Percentiles rank a stretch among this genome's conserved stretches.
phyloP scores from a whole-genome alignment of 2,797 vertebrate genomes.

The Cheracebus regulus region DNA sequence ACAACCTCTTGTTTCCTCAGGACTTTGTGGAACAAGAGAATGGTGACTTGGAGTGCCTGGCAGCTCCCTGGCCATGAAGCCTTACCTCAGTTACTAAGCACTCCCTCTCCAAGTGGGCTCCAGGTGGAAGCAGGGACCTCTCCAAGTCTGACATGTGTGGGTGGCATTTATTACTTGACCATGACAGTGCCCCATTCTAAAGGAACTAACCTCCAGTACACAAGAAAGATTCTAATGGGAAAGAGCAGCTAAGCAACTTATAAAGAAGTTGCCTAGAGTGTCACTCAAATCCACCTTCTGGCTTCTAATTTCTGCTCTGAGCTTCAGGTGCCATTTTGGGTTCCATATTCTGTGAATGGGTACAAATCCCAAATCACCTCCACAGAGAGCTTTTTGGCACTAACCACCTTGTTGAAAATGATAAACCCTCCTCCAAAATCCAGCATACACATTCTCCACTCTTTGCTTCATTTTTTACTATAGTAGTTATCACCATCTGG shows the following conservation, averaged over 20 bases:
- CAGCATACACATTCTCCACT: not conserved
- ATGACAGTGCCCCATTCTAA: fast-evolving
- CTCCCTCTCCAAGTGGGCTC: fast-evolving
- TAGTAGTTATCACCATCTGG: slow-evolving; percentile 53
- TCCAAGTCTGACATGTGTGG: not conserved
- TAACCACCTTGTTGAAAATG: slow-evolving; percentile 29
- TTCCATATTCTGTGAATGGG: slow-evolving; percentile 48
- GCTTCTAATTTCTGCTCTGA: not conserved
- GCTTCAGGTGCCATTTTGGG: not conserved
- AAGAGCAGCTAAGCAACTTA: not conserved
- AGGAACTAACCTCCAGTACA: fast-evolving
- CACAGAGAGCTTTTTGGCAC: not conserved
- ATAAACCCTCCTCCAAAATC: slow-evolving; percentile 9
- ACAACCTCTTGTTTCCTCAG: not conserved
- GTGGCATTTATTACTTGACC: not conserved
- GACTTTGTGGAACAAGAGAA: not conserved
- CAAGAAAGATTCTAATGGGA: fast-evolving
- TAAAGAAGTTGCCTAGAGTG: not conserved
- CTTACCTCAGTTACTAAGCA: fast-evolving
- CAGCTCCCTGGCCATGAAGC: fast-evolving
- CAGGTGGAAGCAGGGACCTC: not conserved
- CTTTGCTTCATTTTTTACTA: not conserved
- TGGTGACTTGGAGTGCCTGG: fast-evolving
- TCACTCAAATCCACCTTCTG: not conserved
- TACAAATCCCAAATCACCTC: slow-evolving; percentile 15